phyloP scores from a whole-genome alignment of 2,888 invertebrate genomes.

The Cerastis leucographa region DNA sequence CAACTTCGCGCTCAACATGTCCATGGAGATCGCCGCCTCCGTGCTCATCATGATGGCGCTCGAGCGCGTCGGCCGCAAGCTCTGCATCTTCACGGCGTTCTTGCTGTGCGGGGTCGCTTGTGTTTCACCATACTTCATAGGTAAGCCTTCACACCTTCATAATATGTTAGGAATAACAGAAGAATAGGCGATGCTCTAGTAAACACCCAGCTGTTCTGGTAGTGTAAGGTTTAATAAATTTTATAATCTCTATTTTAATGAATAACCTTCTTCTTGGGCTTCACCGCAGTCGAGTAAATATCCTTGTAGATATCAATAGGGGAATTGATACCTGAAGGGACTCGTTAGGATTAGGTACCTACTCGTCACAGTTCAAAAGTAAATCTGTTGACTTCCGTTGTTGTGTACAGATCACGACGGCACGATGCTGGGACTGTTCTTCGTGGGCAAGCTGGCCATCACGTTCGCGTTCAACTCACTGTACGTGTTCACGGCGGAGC shows the following conservation, averaged over 20 bases:
- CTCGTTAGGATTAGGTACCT: background rate
- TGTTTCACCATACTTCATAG: conserved; percentile 79
- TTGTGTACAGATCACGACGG: conserved; percentile 76
- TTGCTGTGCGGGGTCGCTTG: conserved; percentile 82
- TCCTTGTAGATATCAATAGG: background rate
- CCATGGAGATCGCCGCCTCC: conserved; percentile 87
- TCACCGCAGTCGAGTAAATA: background rate
- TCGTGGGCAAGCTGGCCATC: conserved; percentile 92
- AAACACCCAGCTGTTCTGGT: background rate
- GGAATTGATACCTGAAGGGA: background rate
- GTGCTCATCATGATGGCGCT: conserved; percentile 86
- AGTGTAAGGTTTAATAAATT: background rate
- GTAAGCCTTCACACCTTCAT: conserved; percentile 70
- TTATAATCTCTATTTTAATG: background rate
- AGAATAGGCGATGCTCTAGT: background rate
- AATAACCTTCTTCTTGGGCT: background rate
- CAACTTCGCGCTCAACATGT: conserved; percentile 92
- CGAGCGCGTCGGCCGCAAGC: conserved; percentile 83
- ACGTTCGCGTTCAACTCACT: conserved; percentile 92
- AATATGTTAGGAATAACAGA: background rate
- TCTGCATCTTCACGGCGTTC: conserved; percentile 82
- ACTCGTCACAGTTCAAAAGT: background rate
- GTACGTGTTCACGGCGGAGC: conserved; percentile 93
- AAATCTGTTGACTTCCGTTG: background rate
- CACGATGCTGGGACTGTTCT: conserved; percentile 84